Conservation (phyloP, 2,888 invertebrate species). For the Pemphredon lugubris region DNA sequence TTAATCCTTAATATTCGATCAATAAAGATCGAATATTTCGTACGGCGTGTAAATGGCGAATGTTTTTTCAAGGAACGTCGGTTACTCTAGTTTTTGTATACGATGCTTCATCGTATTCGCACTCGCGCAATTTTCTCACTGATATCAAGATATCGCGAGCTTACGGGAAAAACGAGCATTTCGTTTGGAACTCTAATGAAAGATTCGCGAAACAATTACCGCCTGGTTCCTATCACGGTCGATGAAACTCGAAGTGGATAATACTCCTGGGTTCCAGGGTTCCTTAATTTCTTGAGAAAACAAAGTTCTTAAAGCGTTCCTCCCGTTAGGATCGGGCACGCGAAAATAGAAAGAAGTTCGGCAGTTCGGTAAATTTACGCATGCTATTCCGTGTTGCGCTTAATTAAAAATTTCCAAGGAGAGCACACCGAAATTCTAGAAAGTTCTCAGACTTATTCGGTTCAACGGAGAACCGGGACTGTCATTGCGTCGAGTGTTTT, state of each 20-base stretch:
- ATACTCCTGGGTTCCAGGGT: neutral
- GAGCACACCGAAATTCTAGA: neutral
- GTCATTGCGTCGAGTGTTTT: conserved; percentile 15
- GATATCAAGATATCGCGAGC: no score
- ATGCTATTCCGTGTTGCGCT: neutral
- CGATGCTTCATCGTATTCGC: no score
- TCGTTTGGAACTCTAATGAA: no score
- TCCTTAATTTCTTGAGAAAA: neutral
- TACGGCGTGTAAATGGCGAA: no score
- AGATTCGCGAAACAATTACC: conserved; percentile 11
- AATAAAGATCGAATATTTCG: no score
- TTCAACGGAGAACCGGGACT: conserved; percentile 2
- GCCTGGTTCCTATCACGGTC: neutral
- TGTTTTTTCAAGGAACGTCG: no score
- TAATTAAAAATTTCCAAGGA: conserved; percentile 12
- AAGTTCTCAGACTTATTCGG: conserved; percentile 1
- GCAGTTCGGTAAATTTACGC: neutral
- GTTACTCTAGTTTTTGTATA: no score
- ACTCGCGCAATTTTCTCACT: no score
- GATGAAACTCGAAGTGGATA: neutral
- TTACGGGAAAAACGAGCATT: no score
- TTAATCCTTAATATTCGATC: no score
- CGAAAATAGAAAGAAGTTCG: conserved; percentile 3
- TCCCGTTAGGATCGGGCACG: neutral
- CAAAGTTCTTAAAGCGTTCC: neutral